Percentiles rank a stretch among this genome's conserved stretches.
Conservation (phyloP, 2,888 invertebrate species). For the Caenorhabditis macrosperma region DNA sequence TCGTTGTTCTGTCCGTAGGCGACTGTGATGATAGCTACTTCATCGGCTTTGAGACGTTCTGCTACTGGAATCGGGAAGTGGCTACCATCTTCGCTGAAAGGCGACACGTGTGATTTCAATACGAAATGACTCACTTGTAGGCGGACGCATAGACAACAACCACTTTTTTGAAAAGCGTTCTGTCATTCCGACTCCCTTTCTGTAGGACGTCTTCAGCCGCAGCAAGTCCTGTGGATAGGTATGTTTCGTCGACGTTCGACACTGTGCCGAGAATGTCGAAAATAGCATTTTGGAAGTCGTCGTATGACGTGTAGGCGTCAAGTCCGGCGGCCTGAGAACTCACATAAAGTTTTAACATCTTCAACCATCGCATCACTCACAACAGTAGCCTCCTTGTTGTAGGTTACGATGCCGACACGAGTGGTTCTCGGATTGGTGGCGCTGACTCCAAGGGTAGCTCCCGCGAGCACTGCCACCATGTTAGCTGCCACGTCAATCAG, state of each 20-base stretch:
- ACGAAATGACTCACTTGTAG: conserved; percentile 29
- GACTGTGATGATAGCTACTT: conserved; percentile 28
- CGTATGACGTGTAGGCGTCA: conserved; percentile 9
- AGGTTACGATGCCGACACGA: conserved; percentile 42
- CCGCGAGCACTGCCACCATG: conserved; percentile 15
- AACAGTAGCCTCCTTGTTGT: conserved; percentile 8
- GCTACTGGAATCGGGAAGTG: conserved; percentile 36
- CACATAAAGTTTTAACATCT: too few species aligned
- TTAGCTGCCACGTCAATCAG: conserved; percentile 13
- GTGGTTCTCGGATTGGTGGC: conserved; percentile 16
- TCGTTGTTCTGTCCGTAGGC: conserved; percentile 30
- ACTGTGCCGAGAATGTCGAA: neutral
- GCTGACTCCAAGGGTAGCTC: conserved; percentile 8
- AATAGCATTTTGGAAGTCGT: conserved; percentile 12
- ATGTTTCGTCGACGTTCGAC: neutral
- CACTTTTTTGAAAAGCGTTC: conserved; percentile 20
- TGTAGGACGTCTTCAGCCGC: conserved; percentile 29
- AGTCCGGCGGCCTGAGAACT: conserved; percentile 18
- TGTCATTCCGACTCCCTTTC: too few species aligned
- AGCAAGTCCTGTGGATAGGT: conserved; percentile 23
- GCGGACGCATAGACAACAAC: conserved; percentile 49
- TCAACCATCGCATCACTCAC: too few species aligned
- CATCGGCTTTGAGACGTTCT: conserved; percentile 8
- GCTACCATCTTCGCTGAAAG: conserved; percentile 18
- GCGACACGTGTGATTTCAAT: neutral